A percentile compares a stretch with the other conserved stretches of the same genome.
Conservation (phyloP, 30 jellyfish, hydroid and myxozoan genomes). For the Hydractinia symbiolongicarpus region DNA sequence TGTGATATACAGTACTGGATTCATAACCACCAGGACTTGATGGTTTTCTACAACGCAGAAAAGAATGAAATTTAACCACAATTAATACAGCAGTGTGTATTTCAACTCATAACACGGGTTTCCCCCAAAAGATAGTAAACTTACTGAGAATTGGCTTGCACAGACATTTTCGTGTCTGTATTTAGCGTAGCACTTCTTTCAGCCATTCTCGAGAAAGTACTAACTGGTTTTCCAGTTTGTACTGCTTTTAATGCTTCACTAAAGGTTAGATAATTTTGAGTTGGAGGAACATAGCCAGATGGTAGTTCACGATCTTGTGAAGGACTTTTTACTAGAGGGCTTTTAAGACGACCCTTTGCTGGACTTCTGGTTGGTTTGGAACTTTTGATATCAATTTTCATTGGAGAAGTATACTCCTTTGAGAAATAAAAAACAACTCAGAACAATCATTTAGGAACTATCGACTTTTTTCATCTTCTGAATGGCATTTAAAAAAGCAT, state of each 20-base stretch:
- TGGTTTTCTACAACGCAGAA: too few species aligned
- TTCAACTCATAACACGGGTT: too few species aligned
- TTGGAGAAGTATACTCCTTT: background rate
- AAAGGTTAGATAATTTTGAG: slow-evolving; percentile 76
- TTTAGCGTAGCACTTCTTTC: too few species aligned
- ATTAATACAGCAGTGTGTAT: too few species aligned
- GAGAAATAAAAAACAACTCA: background rate
- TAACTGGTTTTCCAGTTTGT: slow-evolving; percentile 22
- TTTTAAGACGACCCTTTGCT: background rate
- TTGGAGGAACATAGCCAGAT: slow-evolving; percentile 33
- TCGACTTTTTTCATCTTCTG: background rate
- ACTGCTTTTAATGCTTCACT: slow-evolving; percentile 91
- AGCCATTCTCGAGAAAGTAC: background rate
- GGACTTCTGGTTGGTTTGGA: background rate
- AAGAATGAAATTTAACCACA: too few species aligned
- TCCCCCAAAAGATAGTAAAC: too few species aligned
- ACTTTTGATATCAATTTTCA: too few species aligned
- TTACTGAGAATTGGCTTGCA: too few species aligned
- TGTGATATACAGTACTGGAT: too few species aligned
- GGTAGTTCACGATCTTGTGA: background rate
- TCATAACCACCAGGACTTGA: too few species aligned
- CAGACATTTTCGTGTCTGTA: too few species aligned
- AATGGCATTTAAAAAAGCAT: background rate
- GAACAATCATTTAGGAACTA: background rate
- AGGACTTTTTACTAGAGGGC: background rate